Evolutionary conservation across 2,797 vertebrate genomes (phyloP), one percentile per base, ranked within the genome.

Genomic region (Monodelphis domestica): DNA sequence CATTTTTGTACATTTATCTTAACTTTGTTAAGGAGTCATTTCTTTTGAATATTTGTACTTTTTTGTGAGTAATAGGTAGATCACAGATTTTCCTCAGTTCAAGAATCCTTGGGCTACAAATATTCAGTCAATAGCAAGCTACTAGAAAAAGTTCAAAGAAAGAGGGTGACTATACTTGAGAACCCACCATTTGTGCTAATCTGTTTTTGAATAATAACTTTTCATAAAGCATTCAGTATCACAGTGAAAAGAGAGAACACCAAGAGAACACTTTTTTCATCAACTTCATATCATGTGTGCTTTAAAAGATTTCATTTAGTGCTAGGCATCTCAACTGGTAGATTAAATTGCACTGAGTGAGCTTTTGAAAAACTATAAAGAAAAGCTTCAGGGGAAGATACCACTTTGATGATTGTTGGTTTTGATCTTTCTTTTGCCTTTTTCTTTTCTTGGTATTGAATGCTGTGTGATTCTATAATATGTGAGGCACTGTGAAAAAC

Each of bases 101-200:
- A 91, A 95, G 92, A 70, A 53, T 93, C 3, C 38, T 70, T 0
- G 1, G 91, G 56, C 94, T 96, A 15, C 38, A 52, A 59, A 50
- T 50, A 29, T 57, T 26, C 92, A 94, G 10, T 91, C 97, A 94
- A 96, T 95, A 93, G 52, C 63, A 95, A 96, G 87, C 89, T 38
- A 95, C 38, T 50, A 84, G 70, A 50, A 84, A 21, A 94, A 97
- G 95, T 95, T 97, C 88, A 96, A 91, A 96, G 21, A 38, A 84
- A 54, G 57, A 45, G 53, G 90, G n/a, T 53, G 91, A 94, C 89
- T 93, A 3, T 30, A 17, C 54, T 59, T 91, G 53, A 90, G 88
- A 95, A 94, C 95, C 38, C 21, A 59, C 90, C 53, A 5, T 53
- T 93, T 78, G 30, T 90, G 7, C 87, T 94, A 45, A 50, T 15